Conservation (phyloP, 2,797 vertebrate species). For the Taeniopygia guttata region DNA sequence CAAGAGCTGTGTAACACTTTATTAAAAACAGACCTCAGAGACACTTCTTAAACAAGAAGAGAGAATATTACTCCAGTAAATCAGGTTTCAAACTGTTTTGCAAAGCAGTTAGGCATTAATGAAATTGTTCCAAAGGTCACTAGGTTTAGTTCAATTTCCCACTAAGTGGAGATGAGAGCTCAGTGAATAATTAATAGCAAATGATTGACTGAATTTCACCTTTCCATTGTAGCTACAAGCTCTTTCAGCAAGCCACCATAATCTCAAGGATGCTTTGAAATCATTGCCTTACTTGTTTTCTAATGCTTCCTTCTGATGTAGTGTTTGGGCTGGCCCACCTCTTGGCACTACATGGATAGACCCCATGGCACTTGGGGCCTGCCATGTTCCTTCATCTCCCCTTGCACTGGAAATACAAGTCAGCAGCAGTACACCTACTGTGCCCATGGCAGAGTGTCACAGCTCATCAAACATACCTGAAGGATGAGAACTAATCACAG, state of each 20-base stretch:
- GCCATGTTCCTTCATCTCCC: neutral
- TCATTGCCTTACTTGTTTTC: neutral
- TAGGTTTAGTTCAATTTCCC: slow-evolving; percentile 15
- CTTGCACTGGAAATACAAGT: neutral
- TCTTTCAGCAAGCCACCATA: neutral
- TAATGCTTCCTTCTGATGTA: neutral
- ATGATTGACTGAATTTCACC: slow-evolving; percentile 6
- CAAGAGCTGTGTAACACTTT: neutral
- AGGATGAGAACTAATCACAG: neutral
- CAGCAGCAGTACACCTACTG: neutral
- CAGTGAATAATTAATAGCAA: slow-evolving; percentile 46
- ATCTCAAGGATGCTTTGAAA: neutral
- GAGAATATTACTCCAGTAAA: slow-evolving; percentile 59
- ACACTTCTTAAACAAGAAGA: neutral
- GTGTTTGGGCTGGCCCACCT: neutral
- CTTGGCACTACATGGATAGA: fast-evolving
- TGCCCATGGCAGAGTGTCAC: neutral
- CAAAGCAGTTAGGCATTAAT: slow-evolving; percentile 34
- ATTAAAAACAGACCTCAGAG: slow-evolving; percentile 54
- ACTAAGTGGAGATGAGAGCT: slow-evolving; percentile 2
- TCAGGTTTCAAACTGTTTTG: slow-evolving; percentile 46
- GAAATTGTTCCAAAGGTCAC: slow-evolving; percentile 28
- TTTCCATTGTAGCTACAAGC: neutral
- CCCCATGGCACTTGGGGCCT: neutral
- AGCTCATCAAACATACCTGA: neutral